Evolutionary conservation across 2,113 vertebrate genomes (phyloP), one percentile per base, ranked within the genome.

Genomic region (Monopterus albus): DNA sequence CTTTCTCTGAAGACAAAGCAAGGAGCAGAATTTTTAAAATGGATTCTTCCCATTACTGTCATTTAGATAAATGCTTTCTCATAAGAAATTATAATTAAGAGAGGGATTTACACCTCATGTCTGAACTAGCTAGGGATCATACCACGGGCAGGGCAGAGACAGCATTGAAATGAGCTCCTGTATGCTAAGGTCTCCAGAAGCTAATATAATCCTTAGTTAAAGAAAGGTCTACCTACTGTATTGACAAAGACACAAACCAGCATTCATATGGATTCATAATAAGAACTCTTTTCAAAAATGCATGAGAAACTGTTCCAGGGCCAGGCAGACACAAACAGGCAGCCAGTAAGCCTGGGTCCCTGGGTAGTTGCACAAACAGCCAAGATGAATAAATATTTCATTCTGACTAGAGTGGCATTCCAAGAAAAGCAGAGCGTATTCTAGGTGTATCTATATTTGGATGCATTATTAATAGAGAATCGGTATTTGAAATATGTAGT

Each of bases 361-460:
- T 52, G 6, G n/a, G 35, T 38, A 42, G 20, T 15, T 50, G 20
- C n/a, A n/a, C n/a, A n/a, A n/a, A n/a, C 51, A 47, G 23, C 12
- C 33, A 42, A 26, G 25, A 57, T 35, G 14, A 55, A 77, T 84
- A 31, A 76, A 84, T 82, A 77, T 87, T 87, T 82, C 2, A 87
- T 84, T 71, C 15, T 7, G 5, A 17, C 13, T 57, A 64, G 63
- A 77, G 45, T 64, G 50, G 28, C 65, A 60, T 46, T 60, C 29
- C 38, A 74, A 57, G 29, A 65, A 70, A 43, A 36, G 20, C 3
- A 38, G 46, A 39, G 36, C 36, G 21, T n/a, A n/a, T n/a, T n/a
- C n/a, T 8, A 36, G 14, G n/a, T 23, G 66, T 52, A 45, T 57
- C 56, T 61, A 68, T 78, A 63, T 64, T 66, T 66, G 18, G 52